Evolutionary conservation across 1,140 invertebrate species (phyloP).

Genomic region (Drosophila kikkawai): DNA sequence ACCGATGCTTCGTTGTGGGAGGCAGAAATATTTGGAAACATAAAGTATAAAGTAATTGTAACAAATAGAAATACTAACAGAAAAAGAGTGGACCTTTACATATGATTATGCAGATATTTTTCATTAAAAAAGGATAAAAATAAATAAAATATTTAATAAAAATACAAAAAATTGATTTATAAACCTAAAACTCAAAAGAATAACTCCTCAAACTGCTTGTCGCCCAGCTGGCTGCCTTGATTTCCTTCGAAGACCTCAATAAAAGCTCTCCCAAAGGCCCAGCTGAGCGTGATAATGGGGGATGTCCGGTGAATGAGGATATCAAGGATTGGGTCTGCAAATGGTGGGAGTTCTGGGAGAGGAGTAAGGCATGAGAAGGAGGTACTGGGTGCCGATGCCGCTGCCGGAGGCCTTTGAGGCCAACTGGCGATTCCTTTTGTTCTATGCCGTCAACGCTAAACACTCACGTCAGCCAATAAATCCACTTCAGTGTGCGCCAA

Average conservation of each 20-base stretch:
- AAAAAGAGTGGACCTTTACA: neutral
- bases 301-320: slow-evolving; percentile 37
- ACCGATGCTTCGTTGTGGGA: slow-evolving; percentile 85
- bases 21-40: neutral
- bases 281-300: slow-evolving; percentile 28
- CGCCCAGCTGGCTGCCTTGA: slow-evolving; percentile 18
- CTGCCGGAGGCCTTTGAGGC: slow-evolving; percentile 26
- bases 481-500: slow-evolving; percentile 79
- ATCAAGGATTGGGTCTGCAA: slow-evolving; percentile 26
- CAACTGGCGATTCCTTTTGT: slow-evolving; percentile 73
- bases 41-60: neutral
- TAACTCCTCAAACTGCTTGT: neutral
- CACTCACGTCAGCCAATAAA: slow-evolving; percentile 85
- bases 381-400: neutral
- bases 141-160: neutral
- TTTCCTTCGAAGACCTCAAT: neutral
- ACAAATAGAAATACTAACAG: neutral
- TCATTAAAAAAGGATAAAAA: neutral
- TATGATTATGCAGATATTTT: neutral
- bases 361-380: neutral
- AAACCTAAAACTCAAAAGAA: too few species aligned
- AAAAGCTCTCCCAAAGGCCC: neutral
- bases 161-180: neutral
- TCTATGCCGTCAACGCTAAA: slow-evolving; percentile 85
- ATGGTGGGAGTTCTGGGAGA: slow-evolving; percentile 44